Percentiles rank a stretch among this genome's conserved stretches.
Conservation (phyloP, 2,113 vertebrate species). For the Ellobius talpinus region DNA sequence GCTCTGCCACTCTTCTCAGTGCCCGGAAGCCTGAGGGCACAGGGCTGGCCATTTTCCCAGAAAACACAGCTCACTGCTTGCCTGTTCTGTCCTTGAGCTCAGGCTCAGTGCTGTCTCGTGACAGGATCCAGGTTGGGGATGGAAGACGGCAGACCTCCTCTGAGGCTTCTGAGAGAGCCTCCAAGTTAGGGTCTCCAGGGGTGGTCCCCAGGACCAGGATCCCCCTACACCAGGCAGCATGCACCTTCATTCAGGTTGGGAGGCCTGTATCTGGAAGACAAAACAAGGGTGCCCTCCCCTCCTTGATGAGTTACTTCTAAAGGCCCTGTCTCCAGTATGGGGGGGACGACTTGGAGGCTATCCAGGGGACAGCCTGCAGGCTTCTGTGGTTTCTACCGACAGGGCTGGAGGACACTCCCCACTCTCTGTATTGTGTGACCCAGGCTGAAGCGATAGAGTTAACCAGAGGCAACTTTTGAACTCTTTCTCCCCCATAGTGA, state of each 20-base stretch:
- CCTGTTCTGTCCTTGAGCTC: constrained; percentile 56
- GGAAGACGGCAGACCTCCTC: neutral
- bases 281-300: neutral
- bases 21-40: constrained; percentile 65
- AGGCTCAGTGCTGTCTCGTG: neutral
- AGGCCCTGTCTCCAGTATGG: neutral
- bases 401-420: neutral
- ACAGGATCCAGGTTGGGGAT: neutral
- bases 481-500: neutral
- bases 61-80: constrained; percentile 60
- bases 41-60: constrained; percentile 74
- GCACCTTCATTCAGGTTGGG: neutral
- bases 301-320: constrained; percentile 1
- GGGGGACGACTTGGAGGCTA: neutral
- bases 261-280: neutral
- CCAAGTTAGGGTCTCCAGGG: neutral
- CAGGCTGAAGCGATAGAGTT: neutral
- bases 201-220: neutral
- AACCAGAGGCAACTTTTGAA: neutral
- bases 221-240: neutral
- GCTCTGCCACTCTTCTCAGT: neutral
- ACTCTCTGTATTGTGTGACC: neutral
- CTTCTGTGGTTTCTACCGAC: neutral
- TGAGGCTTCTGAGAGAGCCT: neutral
- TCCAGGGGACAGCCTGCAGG: neutral